Percentiles rank a stretch among this genome's conserved stretches.
These are phyloP conservation scores for Ptychoptera contaminata DNA, from an alignment of 2,888 invertebrate genomes.

Conservation along the genomic window DNA sequence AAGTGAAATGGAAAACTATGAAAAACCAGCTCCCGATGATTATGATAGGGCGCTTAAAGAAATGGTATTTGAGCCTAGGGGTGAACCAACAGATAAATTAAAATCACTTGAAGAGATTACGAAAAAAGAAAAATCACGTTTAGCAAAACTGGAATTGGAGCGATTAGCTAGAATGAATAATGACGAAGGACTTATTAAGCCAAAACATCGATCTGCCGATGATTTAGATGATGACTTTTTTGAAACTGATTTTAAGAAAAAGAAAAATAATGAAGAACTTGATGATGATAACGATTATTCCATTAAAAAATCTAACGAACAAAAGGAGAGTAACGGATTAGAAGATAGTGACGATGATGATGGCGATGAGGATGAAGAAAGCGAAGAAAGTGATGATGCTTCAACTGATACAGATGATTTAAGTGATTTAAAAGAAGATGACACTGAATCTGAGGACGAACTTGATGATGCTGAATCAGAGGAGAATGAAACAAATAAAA, in stretches of 20 bases:
- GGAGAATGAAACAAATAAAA: neutral
- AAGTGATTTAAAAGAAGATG: slow-evolving; percentile 21
- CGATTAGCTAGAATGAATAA: slow-evolving; percentile 65
- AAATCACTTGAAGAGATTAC: slow-evolving; percentile 72
- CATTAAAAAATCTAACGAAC: slow-evolving; percentile 14
- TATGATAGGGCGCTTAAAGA: slow-evolving; percentile 71
- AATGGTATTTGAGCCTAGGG: slow-evolving; percentile 67
- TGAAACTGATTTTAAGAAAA: slow-evolving; percentile 33
- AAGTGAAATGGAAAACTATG: slow-evolving; percentile 32
- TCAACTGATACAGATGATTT: slow-evolving; percentile 21
- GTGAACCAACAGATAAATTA: slow-evolving; percentile 60
- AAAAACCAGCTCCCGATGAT: slow-evolving; percentile 39
- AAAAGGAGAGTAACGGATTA: slow-evolving; percentile 17
- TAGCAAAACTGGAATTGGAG: slow-evolving; percentile 66
- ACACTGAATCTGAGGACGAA: slow-evolving; percentile 27
- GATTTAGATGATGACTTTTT: slow-evolving; percentile 73
- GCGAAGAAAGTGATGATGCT: slow-evolving; percentile 15
- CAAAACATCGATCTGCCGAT: slow-evolving; percentile 63
- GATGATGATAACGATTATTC: slow-evolving; percentile 25
- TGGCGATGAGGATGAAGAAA: slow-evolving; percentile 14
- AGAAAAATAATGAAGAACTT: slow-evolving; percentile 18
- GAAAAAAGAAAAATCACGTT: slow-evolving; percentile 57
- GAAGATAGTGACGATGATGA: slow-evolving; percentile 20
- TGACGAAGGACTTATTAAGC: slow-evolving; percentile 18
- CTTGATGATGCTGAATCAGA: slow-evolving; percentile 15